These are phyloP conservation scores for Nansenia antarctica DNA, from an alignment of 2,113 vertebrate genomes.

Conservation along the genomic window DNA sequence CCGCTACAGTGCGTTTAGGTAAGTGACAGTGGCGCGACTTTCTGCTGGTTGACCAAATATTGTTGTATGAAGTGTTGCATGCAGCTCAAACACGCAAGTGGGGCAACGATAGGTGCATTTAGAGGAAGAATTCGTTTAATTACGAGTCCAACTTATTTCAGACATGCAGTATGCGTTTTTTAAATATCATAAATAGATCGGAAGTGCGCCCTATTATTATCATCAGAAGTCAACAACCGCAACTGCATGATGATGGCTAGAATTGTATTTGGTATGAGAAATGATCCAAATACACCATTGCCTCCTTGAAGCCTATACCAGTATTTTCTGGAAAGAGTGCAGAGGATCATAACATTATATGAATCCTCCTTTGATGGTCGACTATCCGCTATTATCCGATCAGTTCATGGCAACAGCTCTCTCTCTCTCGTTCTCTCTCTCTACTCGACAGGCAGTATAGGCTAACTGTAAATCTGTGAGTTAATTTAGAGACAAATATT, in stretches of 20 bases:
- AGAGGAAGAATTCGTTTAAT: too few relatives aligned
- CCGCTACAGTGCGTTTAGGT: conserved; percentile 65
- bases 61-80: conserved; percentile 14
- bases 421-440: not conserved
- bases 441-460: not conserved
- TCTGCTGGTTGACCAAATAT: conserved; percentile 11
- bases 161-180: too few relatives aligned
- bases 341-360: conserved; percentile 19
- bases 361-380: conserved; percentile 16
- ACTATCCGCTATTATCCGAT: not conserved
- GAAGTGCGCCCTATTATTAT: not conserved
- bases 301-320: too few relatives aligned
- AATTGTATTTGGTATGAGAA: not conserved
- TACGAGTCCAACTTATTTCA: too few relatives aligned
- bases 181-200: not conserved
- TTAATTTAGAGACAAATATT: not conserved
- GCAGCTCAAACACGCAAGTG: not conserved
- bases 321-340: not conserved
- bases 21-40: conserved; percentile 66
- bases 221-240: not conserved
- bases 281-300: not conserved
- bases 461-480: not conserved
- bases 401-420: not conserved
- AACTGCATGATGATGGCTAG: not conserved
- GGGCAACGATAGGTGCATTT: not conserved